Conservation (phyloP, 2,888 invertebrate genomes). For the Cyclophora punctaria region DNA sequence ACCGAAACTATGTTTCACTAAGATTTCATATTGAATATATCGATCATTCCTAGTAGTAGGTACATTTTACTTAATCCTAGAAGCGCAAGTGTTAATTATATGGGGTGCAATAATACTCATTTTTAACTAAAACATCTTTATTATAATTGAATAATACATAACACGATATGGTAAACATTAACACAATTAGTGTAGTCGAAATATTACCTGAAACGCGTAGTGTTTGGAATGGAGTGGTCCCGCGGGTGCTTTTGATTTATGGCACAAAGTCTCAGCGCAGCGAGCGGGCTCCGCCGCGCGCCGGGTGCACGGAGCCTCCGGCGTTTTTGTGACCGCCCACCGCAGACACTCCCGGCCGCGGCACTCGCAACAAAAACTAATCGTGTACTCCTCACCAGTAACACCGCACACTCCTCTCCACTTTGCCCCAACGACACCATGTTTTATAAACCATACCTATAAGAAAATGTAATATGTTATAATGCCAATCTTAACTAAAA, state of each 20-base stretch:
- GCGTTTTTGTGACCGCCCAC: conserved; percentile 56
- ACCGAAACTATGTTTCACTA: no score
- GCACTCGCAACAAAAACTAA: conserved; percentile 30
- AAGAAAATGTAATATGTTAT: no score
- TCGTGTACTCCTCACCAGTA: conserved; percentile 14
- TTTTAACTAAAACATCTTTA: no score
- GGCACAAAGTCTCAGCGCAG: conserved; percentile 53
- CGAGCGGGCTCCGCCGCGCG: conserved; percentile 20
- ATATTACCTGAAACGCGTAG: conserved; percentile 18
- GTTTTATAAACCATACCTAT: no score
- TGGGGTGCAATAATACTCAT: no score
- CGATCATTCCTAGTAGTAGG: no score
- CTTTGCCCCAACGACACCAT: neutral
- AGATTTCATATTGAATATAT: no score
- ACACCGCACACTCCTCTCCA: conserved; percentile 2
- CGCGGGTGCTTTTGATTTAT: conserved; percentile 68
- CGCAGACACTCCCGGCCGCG: conserved; percentile 22
- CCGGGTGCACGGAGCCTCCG: conserved; percentile 43
- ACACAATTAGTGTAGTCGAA: conserved; percentile 16
- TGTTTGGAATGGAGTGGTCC: conserved; percentile 36
- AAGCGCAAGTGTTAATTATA: no score
- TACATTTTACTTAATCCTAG: no score
- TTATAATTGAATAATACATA: neutral
- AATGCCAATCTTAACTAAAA: no score
- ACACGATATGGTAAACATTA: conserved; percentile 5